phyloP scores from a whole-genome alignment of 2,113 vertebrate species.

The Eublepharis macularius region DNA sequence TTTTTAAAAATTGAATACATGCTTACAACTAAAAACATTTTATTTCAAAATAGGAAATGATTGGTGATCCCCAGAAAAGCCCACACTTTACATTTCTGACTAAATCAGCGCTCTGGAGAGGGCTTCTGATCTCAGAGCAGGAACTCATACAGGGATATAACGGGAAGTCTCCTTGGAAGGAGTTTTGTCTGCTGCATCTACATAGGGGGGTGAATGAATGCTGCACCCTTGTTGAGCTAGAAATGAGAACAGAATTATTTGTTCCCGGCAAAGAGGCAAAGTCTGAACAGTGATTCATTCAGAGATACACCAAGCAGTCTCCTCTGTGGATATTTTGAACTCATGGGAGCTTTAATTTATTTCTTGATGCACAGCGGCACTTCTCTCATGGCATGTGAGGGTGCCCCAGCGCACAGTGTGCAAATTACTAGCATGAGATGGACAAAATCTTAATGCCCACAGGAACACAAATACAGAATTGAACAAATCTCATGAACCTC shows the following conservation, averaged over 20 bases:
- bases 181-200: too few species aligned
- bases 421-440: background rate
- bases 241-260: background rate
- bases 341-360: background rate
- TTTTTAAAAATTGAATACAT: background rate
- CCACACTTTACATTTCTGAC: background rate
- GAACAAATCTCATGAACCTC: background rate
- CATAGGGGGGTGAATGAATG: too few species aligned
- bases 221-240: background rate
- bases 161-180: background rate
- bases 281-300: background rate
- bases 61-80: background rate
- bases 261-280: background rate
- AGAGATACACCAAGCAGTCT: background rate
- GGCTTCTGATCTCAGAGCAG: background rate
- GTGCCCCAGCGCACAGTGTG: background rate
- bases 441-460: background rate
- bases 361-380: background rate
- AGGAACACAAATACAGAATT: background rate
- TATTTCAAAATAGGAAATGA: background rate
- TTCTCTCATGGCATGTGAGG: background rate
- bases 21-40: background rate
- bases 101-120: background rate
- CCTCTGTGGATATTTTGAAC: too few species aligned
- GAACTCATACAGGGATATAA: background rate